These are phyloP conservation scores for Stratiomys singularior DNA, from an alignment of 2,888 invertebrate species.

Conservation along the genomic window DNA sequence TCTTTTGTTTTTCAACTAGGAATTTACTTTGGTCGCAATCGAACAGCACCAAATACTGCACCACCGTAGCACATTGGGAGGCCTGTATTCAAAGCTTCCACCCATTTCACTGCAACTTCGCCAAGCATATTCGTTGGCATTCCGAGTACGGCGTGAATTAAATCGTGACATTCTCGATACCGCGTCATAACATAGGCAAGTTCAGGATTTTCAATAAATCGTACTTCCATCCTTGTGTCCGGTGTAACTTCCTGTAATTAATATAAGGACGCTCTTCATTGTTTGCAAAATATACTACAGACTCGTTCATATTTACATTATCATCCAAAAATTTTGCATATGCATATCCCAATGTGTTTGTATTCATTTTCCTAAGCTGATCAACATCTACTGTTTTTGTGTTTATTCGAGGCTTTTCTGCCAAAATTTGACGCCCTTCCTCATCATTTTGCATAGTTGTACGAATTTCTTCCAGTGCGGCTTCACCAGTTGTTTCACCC, in stretches of 20 bases:
- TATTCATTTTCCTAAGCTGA: conserved; percentile 76
- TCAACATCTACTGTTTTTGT: conserved; percentile 81
- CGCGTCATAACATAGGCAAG: conserved; percentile 97
- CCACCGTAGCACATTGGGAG: conserved; percentile 96
- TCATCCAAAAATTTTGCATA: conserved; percentile 85
- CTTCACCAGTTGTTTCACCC: conserved; percentile 87
- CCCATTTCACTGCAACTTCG: conserved; percentile 96
- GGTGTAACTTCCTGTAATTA: conserved; percentile 82
- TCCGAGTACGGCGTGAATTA: conserved; percentile 88
- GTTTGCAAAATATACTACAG: conserved; percentile 62
- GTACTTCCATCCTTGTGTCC: conserved; percentile 88
- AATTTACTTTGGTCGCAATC: conserved; percentile 78
- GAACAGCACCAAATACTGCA: conserved; percentile 89
- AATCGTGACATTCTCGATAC: conserved; percentile 96
- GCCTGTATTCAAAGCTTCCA: conserved; percentile 94
- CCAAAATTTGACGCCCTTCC: conserved; percentile 81
- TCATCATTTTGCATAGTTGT: conserved; percentile 78
- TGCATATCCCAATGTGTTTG: conserved; percentile 84
- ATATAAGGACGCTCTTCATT: conserved; percentile 35
- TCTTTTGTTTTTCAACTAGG: not conserved
- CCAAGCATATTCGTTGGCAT: conserved; percentile 96
- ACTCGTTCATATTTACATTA: conserved; percentile 68
- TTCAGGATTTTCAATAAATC: conserved; percentile 88
- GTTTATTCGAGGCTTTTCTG: conserved; percentile 87
- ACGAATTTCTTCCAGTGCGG: conserved; percentile 77